Conservation (phyloP, 2,888 invertebrate species). For the Cephus sareptanus region DNA sequence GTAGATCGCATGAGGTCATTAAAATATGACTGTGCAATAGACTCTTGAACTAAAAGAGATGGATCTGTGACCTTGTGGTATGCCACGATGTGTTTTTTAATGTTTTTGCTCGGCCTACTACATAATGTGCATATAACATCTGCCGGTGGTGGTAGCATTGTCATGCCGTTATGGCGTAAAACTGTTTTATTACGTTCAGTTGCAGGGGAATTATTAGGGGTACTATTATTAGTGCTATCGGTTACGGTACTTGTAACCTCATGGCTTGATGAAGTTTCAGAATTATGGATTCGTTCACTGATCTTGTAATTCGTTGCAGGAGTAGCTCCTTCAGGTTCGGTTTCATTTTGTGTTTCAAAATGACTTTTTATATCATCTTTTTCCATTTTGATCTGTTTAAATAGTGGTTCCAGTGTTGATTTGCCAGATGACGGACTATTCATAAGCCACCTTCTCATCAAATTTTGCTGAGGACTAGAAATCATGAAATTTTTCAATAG, state of each 20-base stretch:
- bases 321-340: not conserved
- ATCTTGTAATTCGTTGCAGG: not conserved
- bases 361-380: not conserved
- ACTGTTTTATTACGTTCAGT: not conserved
- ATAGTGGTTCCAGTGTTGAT: not conserved
- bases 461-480: not conserved
- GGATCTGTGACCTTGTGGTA: conserved; percentile 48
- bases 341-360: not conserved
- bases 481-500: not conserved
- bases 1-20: not conserved
- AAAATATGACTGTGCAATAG: not conserved
- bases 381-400: not conserved
- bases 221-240: not conserved
- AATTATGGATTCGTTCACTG: not conserved
- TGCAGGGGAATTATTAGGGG: not conserved
- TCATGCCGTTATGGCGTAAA: not conserved
- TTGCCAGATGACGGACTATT: not conserved
- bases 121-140: conserved; percentile 49
- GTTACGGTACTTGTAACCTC: not conserved
- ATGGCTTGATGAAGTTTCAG: not conserved
- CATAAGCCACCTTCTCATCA: not conserved
- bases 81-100: conserved; percentile 48
- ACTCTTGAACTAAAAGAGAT: not conserved
- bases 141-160: not conserved
- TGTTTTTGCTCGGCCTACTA: conserved; percentile 38